Evolutionary conservation across 2,888 invertebrate genomes (phyloP), one percentile per base, ranked within the genome.

Genomic region (Argyresthia albistria): DNA sequence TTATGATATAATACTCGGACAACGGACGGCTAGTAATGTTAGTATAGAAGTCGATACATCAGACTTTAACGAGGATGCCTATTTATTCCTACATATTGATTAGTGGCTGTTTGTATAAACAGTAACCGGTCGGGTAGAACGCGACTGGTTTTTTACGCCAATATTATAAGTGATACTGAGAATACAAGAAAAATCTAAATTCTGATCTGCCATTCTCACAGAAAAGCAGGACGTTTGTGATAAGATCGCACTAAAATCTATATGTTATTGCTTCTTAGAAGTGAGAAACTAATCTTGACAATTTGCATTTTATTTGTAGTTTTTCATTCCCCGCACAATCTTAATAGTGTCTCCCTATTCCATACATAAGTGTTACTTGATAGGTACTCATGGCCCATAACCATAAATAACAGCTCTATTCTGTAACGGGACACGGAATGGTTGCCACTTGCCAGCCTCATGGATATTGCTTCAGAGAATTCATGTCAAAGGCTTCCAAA

Each of bases 391-490:
- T 25, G 47, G 16, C 35, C 35, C 16, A 47, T 47, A 47, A 47
- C 47, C 36, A 47, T 47, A 47, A 47, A 47, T 47, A 35, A 47
- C 47, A 7, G 12, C 8, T 47, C n/a, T 47, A 47, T 47, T 47
- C 25, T 47, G 47, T 47, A 47, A 47, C 47, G 47, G 47, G 47
- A 47, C 11, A 47, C 35, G 35, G 35, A 47, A 25, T 25, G 25
- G 25, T 47, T 14, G 16, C n/a, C 25, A n/a, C 3, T 47, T 14
- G 16, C n/a, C 25, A n/a, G 2, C 10, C 12, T 35, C 35, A 12
- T 25, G 35, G n/a, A n/a, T 35, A n/a, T 46, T 8, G 8, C 35
- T 47, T 47, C 47, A 7, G 35, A 47, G 47, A 25, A 47, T 35
- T 47, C 35, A 35, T 45, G 45, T 25, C 25, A 25, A 25, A 25